Conservation (phyloP, 2,888 invertebrate species). For the Stramonita haemastoma region DNA sequence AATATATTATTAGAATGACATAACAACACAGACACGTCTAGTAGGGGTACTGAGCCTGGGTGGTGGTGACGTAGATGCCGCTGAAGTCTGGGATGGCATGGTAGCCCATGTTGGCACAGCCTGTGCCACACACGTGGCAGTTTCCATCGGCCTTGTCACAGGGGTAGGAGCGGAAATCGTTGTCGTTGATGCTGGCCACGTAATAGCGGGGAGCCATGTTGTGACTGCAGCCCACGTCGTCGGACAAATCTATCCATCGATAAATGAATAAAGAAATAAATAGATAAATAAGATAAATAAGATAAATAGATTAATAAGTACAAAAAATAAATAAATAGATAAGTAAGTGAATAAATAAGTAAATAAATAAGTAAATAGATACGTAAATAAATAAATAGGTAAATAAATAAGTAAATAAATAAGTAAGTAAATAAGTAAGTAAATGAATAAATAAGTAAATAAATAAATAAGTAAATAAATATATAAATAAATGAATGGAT, state of each 20-base stretch:
- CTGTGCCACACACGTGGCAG: constrained; percentile 28
- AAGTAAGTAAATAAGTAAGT: too few relatives aligned
- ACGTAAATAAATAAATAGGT: too few relatives aligned
- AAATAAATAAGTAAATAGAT: too few relatives aligned
- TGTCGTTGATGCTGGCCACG: constrained; percentile 42
- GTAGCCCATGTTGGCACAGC: constrained; percentile 39
- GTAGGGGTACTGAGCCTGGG: constrained; percentile 2
- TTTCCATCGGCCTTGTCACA: constrained; percentile 3
- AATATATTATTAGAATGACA: too few relatives aligned
- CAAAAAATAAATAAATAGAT: too few relatives aligned
- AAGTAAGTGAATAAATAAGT: too few relatives aligned
- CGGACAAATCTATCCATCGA: too few relatives aligned
- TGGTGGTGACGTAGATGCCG: constrained; percentile 27
- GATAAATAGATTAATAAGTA: too few relatives aligned
- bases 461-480: too few relatives aligned
- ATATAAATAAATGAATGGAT: too few relatives aligned
- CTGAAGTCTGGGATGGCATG: background rate
- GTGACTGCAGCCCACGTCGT: constrained; percentile 35
- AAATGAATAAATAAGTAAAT: too few relatives aligned
- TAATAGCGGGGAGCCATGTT: constrained; percentile 25
- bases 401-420: too few relatives aligned
- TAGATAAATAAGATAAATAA: background rate
- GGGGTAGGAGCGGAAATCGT: constrained; percentile 30
- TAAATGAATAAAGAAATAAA: background rate
- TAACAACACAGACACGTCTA: background rate